Percentiles rank a stretch among this genome's conserved stretches.
These are phyloP conservation scores for Lophochroa leadbeateri DNA, from an alignment of 2,113 vertebrate species.

Conservation along the genomic window DNA sequence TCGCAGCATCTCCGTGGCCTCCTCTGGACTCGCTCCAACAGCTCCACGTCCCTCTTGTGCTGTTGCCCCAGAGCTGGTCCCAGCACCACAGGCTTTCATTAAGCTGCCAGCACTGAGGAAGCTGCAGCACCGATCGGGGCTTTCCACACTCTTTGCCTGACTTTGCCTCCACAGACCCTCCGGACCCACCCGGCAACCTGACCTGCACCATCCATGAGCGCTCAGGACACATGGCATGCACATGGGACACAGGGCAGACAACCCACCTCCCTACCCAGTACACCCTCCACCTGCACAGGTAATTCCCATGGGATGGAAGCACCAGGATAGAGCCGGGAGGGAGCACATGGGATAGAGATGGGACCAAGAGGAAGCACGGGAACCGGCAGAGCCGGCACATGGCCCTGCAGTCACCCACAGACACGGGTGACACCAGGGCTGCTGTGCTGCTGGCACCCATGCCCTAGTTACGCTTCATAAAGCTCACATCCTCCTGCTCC, in stretches of 20 bases:
- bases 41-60: background rate
- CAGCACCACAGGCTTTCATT: background rate
- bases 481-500: background rate
- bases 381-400: background rate
- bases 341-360: background rate
- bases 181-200: slow-evolving; percentile 68
- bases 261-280: slow-evolving; percentile 62
- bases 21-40: background rate
- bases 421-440: background rate
- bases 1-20: too few species aligned
- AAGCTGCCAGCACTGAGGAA: rapidly evolving
- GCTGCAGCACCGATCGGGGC: too few species aligned
- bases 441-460: background rate
- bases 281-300: slow-evolving; percentile 70
- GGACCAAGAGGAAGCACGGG: background rate
- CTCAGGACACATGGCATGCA: slow-evolving; percentile 58
- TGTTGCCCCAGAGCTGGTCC: background rate
- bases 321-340: background rate
- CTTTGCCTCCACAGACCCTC: slow-evolving; percentile 62
- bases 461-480: slow-evolving; percentile 61
- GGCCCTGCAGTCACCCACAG: background rate
- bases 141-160: background rate
- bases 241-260: slow-evolving; percentile 42
- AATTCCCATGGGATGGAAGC: rapidly evolving
- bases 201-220: slow-evolving; percentile 65